These are phyloP conservation scores for Dryoscopus gambensis DNA, from an alignment of 2,113 vertebrate genomes.

Conservation along the genomic window DNA sequence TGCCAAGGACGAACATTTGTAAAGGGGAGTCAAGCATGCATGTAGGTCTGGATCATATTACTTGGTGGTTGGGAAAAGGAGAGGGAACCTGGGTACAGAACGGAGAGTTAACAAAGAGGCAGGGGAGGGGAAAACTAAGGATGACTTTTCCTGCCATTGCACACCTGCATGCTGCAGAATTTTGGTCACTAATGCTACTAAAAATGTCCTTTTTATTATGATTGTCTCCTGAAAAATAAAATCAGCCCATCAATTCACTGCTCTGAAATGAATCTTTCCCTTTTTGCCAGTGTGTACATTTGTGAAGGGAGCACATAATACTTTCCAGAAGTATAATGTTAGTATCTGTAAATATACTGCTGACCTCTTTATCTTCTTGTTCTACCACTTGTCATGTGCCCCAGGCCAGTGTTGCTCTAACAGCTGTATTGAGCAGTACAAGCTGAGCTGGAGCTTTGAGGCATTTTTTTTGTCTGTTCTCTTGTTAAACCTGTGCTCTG, in stretches of 20 bases:
- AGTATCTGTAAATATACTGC: not conserved
- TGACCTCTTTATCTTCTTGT: not conserved
- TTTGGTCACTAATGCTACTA: not conserved
- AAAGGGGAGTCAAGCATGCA: not conserved
- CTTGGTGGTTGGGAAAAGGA: not conserved
- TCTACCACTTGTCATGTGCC: not conserved
- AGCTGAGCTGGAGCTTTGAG: not conserved
- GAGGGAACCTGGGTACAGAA: not conserved
- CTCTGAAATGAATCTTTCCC: not conserved
- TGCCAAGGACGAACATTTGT: not conserved
- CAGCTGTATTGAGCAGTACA: not conserved
- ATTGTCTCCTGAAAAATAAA: not conserved
- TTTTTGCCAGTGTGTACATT: not conserved
- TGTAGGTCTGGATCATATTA: not conserved
- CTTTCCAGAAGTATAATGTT: not conserved
- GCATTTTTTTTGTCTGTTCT: not conserved
- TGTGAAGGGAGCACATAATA: not conserved
- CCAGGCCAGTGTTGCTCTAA: not conserved
- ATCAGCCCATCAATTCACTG: not conserved
- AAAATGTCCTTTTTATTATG: not conserved
- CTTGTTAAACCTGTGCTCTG: not conserved
- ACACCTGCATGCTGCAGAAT: not conserved
- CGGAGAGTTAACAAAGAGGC: not conserved
- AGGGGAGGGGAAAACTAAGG: not conserved
- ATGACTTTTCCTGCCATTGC: not conserved